phyloP scores from a whole-genome alignment of 2,113 vertebrate genomes.

The Serilophus lunatus region DNA sequence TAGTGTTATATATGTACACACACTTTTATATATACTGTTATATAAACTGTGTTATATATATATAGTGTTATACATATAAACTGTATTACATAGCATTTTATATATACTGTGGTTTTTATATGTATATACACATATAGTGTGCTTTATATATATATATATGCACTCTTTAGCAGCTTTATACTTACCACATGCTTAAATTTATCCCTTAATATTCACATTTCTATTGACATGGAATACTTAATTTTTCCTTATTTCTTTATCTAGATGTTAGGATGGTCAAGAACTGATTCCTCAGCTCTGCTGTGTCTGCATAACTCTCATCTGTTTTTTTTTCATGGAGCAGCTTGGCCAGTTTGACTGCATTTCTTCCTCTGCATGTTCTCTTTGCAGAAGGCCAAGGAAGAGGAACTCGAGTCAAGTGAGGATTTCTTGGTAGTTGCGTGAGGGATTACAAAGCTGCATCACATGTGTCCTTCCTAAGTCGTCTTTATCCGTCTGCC shows the following conservation, averaged over 20 bases:
- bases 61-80: background rate
- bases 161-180: background rate
- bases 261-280: background rate
- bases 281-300: background rate
- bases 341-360: background rate
- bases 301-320: background rate
- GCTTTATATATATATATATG: background rate
- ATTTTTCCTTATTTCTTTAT: background rate
- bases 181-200: background rate
- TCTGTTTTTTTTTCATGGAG: background rate
- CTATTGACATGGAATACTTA: background rate
- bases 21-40: background rate
- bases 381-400: background rate
- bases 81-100: background rate
- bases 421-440: background rate
- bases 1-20: background rate
- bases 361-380: background rate
- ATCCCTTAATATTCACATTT: background rate
- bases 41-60: background rate
- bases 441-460: background rate
- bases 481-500: background rate
- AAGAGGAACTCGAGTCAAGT: background rate
- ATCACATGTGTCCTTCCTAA: background rate
- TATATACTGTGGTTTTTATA: background rate
- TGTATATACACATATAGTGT: background rate